Conservation (phyloP, 2,888 invertebrate species). For the Lathronympha strigana region DNA sequence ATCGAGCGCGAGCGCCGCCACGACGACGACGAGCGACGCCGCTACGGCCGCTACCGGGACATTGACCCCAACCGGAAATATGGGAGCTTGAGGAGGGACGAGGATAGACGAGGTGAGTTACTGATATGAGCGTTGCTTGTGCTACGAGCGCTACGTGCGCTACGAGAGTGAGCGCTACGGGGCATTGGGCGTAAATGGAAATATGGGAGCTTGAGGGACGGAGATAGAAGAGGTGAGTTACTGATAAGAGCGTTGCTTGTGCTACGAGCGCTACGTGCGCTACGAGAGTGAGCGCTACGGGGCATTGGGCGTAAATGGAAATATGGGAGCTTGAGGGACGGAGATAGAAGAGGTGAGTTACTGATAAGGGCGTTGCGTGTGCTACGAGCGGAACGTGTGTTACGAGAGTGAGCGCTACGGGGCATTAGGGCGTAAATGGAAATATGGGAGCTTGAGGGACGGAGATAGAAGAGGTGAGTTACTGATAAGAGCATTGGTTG, state of each 20-base stretch:
- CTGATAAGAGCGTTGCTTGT: background rate
- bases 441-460: background rate
- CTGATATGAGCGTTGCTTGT: background rate
- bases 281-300: background rate
- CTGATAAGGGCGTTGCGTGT: background rate
- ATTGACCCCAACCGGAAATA: constrained; percentile 70
- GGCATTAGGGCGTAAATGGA: background rate
- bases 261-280: background rate
- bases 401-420: background rate
- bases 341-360: background rate
- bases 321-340: background rate
- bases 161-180: background rate
- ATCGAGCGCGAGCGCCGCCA: constrained; percentile 58
- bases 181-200: too few species aligned
- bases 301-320: too few species aligned
- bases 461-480: background rate
- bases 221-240: background rate
- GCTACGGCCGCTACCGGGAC: constrained; percentile 67
- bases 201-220: background rate
- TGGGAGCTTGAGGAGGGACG: constrained; percentile 64
- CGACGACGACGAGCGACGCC: constrained; percentile 62
- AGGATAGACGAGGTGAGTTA: constrained; percentile 62
- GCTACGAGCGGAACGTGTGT: background rate
- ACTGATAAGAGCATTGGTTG: too few species aligned
- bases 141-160: background rate